Conservation (phyloP, 2,888 invertebrate species). For the Biston betularia region DNA sequence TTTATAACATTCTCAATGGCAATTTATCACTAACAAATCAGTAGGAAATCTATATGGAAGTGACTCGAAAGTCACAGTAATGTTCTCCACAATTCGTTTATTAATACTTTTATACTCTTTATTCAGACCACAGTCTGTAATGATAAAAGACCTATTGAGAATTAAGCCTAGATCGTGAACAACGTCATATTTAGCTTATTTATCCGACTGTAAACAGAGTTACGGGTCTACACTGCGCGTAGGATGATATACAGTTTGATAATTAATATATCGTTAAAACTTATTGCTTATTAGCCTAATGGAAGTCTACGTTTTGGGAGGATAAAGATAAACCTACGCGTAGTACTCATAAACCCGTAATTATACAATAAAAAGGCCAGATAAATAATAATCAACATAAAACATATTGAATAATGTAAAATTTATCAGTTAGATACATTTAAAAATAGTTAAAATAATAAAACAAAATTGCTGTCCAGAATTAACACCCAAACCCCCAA, state of each 20-base stretch:
- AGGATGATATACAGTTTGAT: background rate
- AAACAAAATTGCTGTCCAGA: conserved; percentile 29
- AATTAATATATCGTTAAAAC: background rate
- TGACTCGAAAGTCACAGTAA: conserved; percentile 14
- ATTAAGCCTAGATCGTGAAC: conserved; percentile 11
- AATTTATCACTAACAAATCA: conserved; percentile 59
- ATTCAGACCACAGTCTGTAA: conserved; percentile 33
- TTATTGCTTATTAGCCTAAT: background rate
- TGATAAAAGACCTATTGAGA: conserved; percentile 32
- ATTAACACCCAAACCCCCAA: conserved; percentile 47
- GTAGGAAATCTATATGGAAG: conserved; percentile 46
- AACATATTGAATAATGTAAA: background rate
- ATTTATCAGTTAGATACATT: background rate
- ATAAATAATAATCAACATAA: background rate
- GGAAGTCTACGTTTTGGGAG: background rate
- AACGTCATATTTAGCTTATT: background rate
- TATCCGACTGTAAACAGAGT: background rate
- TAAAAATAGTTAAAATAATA: conserved; percentile 13
- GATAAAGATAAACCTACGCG: conserved; percentile 2
- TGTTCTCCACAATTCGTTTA: conserved; percentile 26
- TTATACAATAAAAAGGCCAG: conserved; percentile 3
- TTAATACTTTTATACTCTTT: conserved; percentile 34
- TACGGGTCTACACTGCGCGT: background rate
- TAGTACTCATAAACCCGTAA: background rate
- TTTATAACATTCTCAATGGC: conserved; percentile 53